Conservation (phyloP, 2,113 vertebrate species). For the Hippocampus barbouri region DNA sequence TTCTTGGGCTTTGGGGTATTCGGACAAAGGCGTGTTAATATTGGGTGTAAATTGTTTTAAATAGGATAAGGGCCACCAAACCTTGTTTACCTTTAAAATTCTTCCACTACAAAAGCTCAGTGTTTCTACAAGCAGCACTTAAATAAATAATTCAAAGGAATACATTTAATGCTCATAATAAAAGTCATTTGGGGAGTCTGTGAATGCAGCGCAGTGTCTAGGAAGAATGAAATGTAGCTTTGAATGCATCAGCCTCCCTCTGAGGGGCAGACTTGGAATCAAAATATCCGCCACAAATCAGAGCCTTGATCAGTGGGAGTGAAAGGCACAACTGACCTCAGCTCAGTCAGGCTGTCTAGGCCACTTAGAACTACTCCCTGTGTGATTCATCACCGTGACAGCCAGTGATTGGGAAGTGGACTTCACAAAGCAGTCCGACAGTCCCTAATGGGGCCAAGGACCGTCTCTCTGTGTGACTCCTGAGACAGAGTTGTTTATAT, state of each 20-base stretch:
- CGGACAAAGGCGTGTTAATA: background rate
- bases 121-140: background rate
- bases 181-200: background rate
- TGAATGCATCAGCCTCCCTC: conserved; percentile 13
- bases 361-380: conserved; percentile 24
- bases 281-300: conserved; percentile 24
- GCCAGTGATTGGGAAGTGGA: conserved; percentile 33
- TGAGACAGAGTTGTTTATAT: conserved; percentile 18
- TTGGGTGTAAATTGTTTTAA: background rate
- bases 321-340: conserved; percentile 34
- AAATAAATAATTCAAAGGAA: background rate
- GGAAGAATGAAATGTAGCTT: conserved; percentile 9
- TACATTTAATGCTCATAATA: background rate
- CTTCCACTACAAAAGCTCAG: background rate
- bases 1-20: too few relatives aligned
- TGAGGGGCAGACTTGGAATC: conserved; percentile 26
- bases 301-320: conserved; percentile 29
- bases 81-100: background rate
- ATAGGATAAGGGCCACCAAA: background rate
- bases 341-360: conserved; percentile 37
- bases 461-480: conserved; percentile 10
- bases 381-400: conserved; percentile 39
- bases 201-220: background rate
- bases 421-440: conserved; percentile 16
- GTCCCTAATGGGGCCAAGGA: conserved; percentile 8